Conservation (phyloP, 2,797 vertebrate genomes). For the Emys orbicularis region DNA sequence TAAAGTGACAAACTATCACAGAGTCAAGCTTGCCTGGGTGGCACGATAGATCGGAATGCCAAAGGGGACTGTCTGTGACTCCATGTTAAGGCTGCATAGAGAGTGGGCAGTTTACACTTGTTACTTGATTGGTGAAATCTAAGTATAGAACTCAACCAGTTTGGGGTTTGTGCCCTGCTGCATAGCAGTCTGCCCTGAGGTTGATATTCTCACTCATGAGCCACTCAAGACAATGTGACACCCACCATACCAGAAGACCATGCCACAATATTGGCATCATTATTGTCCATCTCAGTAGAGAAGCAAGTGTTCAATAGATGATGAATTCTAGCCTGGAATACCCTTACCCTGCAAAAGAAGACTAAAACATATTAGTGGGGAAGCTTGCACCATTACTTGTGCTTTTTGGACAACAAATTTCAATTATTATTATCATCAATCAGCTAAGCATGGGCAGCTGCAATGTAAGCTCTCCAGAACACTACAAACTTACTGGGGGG, state of each 20-base stretch:
- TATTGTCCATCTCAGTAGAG: neutral
- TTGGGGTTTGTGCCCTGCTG: neutral
- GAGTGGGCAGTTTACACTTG: neutral
- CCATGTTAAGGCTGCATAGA: neutral
- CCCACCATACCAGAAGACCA: neutral
- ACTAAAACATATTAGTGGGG: neutral
- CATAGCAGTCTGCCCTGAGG: neutral
- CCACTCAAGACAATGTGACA: neutral
- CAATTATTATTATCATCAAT: neutral
- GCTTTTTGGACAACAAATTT: neutral
- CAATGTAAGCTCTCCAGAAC: constrained; percentile 4
- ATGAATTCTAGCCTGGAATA: neutral
- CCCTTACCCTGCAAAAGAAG: neutral
- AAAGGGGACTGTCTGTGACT: neutral
- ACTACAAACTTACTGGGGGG: neutral
- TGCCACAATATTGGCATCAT: neutral
- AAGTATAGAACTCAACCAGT: neutral
- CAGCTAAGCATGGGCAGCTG: neutral
- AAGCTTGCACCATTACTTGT: neutral
- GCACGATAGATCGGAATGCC: neutral
- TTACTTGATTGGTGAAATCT: neutral
- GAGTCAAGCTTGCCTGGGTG: neutral
- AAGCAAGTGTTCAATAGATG: neutral
- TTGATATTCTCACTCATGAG: neutral
- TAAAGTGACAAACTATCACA: neutral